These are phyloP conservation scores for Syrmaticus mikado DNA, from an alignment of 2,113 vertebrate genomes.

Conservation along the genomic window DNA sequence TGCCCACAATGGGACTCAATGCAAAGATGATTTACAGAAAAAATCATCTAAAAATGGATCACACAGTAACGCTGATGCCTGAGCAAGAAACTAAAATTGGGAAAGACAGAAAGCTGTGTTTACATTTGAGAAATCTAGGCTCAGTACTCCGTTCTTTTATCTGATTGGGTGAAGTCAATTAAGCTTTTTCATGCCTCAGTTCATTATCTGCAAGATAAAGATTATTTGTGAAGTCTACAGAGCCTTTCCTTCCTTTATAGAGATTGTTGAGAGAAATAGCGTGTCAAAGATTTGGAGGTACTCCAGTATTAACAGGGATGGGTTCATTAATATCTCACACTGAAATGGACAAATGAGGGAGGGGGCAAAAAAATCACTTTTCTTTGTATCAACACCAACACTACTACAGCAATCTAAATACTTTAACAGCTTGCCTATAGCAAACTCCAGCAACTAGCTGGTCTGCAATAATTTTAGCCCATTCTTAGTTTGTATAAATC, in stretches of 20 bases:
- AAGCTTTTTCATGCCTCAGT: slow-evolving; percentile 16
- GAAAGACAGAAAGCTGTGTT: neutral
- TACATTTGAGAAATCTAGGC: neutral
- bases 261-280: neutral
- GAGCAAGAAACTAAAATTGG: neutral
- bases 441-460: neutral
- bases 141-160: neutral
- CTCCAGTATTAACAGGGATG: neutral
- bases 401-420: neutral
- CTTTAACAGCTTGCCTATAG: neutral
- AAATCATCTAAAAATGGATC: neutral
- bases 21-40: neutral
- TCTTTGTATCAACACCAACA: neutral
- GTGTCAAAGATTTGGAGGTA: neutral
- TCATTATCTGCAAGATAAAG: neutral
- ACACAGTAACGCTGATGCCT: neutral
- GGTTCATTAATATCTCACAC: neutral
- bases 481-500: slow-evolving; percentile 34
- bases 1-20: neutral
- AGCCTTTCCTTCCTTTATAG: neutral
- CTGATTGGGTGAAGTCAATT: neutral
- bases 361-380: neutral
- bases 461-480: neutral
- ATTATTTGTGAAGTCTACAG: neutral
- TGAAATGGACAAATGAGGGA: neutral